These are phyloP conservation scores for Rhinichthys osculus DNA, from an alignment of 2,797 vertebrate genomes.

Conservation along the genomic window DNA sequence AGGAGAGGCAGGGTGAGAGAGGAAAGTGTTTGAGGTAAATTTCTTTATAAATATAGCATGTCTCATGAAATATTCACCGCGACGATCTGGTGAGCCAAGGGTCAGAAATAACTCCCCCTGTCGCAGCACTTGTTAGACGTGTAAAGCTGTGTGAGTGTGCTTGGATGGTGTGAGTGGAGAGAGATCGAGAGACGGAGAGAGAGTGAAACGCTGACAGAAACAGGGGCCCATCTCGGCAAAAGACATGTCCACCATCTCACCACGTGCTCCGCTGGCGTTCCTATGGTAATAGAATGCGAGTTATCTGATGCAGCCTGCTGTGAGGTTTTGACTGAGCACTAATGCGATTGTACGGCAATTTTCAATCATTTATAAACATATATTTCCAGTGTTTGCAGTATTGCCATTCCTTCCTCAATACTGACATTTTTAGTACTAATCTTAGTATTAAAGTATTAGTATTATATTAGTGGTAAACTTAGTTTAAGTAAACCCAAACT, in stretches of 20 bases:
- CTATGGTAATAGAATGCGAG: slow-evolving; percentile 38
- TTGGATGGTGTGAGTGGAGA: slow-evolving; percentile 22
- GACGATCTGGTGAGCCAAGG: slow-evolving; percentile 54
- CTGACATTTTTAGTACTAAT: neutral
- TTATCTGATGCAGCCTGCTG: slow-evolving; percentile 9
- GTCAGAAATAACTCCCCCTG: slow-evolving; percentile 61
- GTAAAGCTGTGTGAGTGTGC: slow-evolving; percentile 58
- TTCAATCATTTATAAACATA: neutral
- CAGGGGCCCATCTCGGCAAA: slow-evolving; percentile 28
- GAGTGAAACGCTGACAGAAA: slow-evolving; percentile 45
- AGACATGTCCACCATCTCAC: slow-evolving; percentile 37
- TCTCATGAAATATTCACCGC: slow-evolving; percentile 65
- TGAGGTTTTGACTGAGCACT: slow-evolving; percentile 25
- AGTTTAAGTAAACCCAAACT: neutral
- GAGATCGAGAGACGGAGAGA: slow-evolving; percentile 39
- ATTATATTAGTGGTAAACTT: neutral
- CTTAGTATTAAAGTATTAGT: neutral
- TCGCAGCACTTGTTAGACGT: slow-evolving; percentile 60
- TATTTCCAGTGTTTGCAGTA: neutral
- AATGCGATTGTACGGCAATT: neutral
- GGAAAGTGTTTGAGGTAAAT: slow-evolving; percentile 61
- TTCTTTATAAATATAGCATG: slow-evolving; percentile 64
- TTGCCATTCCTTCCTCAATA: neutral
- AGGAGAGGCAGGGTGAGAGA: slow-evolving; percentile 32
- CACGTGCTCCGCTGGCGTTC: slow-evolving; percentile 25